These are phyloP conservation scores for Bruchidius siliquastri DNA, from an alignment of 2,888 invertebrate species.

Conservation along the genomic window DNA sequence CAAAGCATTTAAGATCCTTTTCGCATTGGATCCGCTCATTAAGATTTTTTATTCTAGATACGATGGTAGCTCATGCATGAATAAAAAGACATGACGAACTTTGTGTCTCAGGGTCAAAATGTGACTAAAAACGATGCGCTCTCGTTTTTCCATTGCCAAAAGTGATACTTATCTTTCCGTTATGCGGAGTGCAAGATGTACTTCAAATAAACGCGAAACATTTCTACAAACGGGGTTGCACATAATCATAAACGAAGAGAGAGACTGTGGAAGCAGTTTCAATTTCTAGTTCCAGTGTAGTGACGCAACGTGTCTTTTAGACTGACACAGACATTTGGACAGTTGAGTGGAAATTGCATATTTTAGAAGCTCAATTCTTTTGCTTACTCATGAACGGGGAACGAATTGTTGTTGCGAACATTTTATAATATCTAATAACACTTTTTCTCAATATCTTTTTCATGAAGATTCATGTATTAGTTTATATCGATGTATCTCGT, in stretches of 20 bases:
- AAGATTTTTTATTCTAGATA: background rate
- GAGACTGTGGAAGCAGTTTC: background rate
- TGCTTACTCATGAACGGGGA: too few relatives aligned
- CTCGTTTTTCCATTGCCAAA: background rate
- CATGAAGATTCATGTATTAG: too few relatives aligned
- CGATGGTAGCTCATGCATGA: background rate
- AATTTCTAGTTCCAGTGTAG: background rate
- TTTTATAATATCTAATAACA: too few relatives aligned
- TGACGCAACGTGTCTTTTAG: background rate
- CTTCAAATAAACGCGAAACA: background rate
- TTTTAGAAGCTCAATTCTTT: background rate
- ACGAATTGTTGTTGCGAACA: too few relatives aligned
- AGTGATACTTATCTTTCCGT: background rate
- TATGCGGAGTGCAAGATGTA: background rate
- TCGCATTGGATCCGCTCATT: background rate
- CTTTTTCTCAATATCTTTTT: too few relatives aligned
- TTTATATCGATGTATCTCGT: too few relatives aligned
- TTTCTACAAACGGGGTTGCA: background rate
- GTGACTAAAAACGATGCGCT: background rate
- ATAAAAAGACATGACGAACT: background rate
- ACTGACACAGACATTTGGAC: background rate
- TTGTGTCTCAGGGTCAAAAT: background rate
- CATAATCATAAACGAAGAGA: background rate
- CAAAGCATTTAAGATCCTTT: background rate
- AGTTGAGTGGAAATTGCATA: background rate